Conservation (phyloP, 2,797 vertebrate genomes). For the Synanceia verrucosa region DNA sequence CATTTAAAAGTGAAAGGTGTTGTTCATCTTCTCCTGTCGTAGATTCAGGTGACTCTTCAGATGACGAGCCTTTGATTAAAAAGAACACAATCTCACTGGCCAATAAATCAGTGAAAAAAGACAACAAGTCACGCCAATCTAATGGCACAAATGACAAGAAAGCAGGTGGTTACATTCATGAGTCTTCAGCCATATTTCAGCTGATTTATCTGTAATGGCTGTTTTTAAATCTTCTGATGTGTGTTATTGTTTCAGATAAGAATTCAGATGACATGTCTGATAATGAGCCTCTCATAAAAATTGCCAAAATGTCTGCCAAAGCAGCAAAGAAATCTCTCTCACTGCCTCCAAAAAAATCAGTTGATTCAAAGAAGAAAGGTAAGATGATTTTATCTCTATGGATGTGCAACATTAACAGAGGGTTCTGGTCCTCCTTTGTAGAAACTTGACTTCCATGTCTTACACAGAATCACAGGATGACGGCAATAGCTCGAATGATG, state of each 20-base stretch:
- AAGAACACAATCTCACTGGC: conserved; percentile 21
- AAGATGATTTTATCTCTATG: neutral
- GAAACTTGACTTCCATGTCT: neutral
- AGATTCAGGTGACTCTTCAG: conserved; percentile 46
- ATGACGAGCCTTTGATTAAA: conserved; percentile 55
- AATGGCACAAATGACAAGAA: conserved; percentile 44
- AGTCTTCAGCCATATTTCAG: neutral
- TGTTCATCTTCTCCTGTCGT: neutral
- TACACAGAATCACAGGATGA: conserved; percentile 39
- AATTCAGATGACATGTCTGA: conserved; percentile 47
- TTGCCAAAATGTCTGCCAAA: conserved; percentile 35
- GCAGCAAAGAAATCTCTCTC: conserved; percentile 21
- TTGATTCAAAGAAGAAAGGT: conserved; percentile 42
- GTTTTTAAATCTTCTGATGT: neutral
- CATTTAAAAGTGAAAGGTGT: neutral
- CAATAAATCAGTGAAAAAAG: conserved; percentile 38
- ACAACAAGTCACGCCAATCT: conserved; percentile 9
- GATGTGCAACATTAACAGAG: neutral
- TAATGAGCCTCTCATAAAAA: conserved; percentile 41
- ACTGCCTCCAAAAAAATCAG: conserved; percentile 25
- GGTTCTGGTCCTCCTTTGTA: neutral
- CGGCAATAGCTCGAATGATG: conserved; percentile 55
- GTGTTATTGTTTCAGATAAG: neutral
- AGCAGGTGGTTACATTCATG: conserved; percentile 29
- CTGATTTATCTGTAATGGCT: neutral